phyloP scores from a whole-genome alignment of 2,888 invertebrate genomes.

The Biston stratarius region DNA sequence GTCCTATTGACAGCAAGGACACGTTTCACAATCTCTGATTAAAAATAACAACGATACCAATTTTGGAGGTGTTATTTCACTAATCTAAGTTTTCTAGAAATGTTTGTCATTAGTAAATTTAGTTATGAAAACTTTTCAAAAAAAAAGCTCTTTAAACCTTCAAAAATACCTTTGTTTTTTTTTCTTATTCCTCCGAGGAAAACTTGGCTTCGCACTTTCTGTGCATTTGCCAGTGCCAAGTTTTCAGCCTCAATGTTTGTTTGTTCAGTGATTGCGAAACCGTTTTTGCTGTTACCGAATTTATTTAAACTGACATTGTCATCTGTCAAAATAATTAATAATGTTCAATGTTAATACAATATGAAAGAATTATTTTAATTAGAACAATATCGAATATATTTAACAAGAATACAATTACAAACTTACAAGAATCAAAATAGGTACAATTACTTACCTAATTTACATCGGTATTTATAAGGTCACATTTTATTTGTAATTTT shows the following conservation, averaged over 20 bases:
- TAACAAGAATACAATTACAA: slow-evolving; percentile 9
- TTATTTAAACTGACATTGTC: slow-evolving; percentile 23
- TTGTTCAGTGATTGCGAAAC: slow-evolving; percentile 13
- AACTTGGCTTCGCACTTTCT: no score
- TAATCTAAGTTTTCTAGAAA: no score
- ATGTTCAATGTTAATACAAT: slow-evolving; percentile 25
- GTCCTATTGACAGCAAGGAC: background rate
- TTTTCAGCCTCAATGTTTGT: no score
- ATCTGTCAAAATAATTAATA: slow-evolving; percentile 20
- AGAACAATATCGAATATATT: slow-evolving; percentile 27
- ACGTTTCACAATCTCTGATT: slow-evolving; percentile 21
- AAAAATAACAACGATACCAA: slow-evolving; percentile 2
- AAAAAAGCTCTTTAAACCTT: no score
- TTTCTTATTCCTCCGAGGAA: no score
- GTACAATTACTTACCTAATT: background rate
- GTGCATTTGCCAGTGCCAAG: no score
- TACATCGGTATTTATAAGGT: background rate
- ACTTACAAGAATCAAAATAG: slow-evolving; percentile 8
- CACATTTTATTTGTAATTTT: background rate
- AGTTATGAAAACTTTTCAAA: no score
- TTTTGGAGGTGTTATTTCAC: no score
- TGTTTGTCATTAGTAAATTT: no score
- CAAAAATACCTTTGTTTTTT: no score
- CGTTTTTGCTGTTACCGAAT: slow-evolving; percentile 19
- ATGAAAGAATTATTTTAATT: slow-evolving; percentile 26